These are phyloP conservation scores for Azemiops feae DNA, from an alignment of 2,113 vertebrate species.

Conservation along the genomic window DNA sequence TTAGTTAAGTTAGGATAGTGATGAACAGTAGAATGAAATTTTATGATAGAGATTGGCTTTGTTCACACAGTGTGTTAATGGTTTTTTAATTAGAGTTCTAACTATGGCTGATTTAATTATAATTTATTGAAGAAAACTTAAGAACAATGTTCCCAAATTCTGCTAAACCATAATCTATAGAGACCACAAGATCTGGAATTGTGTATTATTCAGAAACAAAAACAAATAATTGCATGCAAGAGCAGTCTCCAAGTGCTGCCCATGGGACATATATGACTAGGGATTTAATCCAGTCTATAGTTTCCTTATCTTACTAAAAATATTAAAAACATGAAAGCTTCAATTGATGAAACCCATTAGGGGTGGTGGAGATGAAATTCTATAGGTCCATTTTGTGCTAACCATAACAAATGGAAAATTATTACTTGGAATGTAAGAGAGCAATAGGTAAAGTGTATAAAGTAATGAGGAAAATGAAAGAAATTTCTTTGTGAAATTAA, in stretches of 20 bases:
- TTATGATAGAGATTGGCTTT: not conserved
- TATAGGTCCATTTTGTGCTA: not conserved
- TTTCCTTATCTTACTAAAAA: not conserved
- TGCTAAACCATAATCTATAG: not conserved
- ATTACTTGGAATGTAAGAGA: not conserved
- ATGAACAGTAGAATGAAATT: not conserved
- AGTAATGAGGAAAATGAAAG: not conserved
- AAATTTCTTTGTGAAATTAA: not conserved
- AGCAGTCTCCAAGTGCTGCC: not conserved
- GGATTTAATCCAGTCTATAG: not conserved
- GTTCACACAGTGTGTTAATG: not conserved
- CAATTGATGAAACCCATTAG: not conserved
- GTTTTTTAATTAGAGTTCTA: not conserved
- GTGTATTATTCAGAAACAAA: not conserved
- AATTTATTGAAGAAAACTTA: not conserved
- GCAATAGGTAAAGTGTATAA: not conserved
- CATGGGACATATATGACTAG: not conserved
- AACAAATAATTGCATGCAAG: not conserved
- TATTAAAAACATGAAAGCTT: not conserved
- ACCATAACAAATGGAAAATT: not conserved
- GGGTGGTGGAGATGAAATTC: not conserved
- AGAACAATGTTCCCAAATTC: not conserved
- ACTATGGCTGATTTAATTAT: not conserved
- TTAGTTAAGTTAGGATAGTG: not conserved
- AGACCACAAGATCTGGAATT: not conserved